Conservation (phyloP, 2,113 vertebrate genomes). For the Prochilodus magdalenae region DNA sequence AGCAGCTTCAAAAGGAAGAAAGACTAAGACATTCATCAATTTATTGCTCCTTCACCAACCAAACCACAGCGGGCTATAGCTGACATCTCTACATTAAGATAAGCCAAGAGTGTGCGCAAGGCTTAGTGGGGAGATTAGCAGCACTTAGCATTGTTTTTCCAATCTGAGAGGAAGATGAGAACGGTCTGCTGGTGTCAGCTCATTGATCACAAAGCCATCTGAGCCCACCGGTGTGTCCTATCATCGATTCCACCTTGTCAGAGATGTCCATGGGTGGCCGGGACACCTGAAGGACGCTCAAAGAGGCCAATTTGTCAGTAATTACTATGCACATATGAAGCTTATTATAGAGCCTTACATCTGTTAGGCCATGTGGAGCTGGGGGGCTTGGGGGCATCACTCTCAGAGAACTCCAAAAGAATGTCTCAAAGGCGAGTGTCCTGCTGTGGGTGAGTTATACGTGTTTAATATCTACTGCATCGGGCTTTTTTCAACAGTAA, state of each 20-base stretch:
- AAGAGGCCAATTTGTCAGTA: conserved; percentile 13
- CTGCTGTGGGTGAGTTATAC: neutral
- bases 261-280: conserved; percentile 16
- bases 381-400: neutral
- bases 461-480: neutral
- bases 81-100: conserved; percentile 4
- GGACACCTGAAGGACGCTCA: conserved; percentile 44
- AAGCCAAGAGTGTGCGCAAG: neutral
- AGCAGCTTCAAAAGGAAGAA: neutral
- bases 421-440: conserved; percentile 5
- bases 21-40: neutral
- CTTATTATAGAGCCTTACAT: conserved; percentile 19
- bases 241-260: conserved; percentile 42
- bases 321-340: conserved; percentile 38
- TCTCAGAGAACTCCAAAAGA: neutral
- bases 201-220: conserved; percentile 18
- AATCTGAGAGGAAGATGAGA: neutral
- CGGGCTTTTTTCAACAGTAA: neutral
- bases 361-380: conserved; percentile 9
- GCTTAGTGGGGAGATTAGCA: conserved; percentile 11
- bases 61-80: neutral
- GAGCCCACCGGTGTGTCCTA: neutral
- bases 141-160: conserved; percentile 3
- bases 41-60: neutral
- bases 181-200: conserved; percentile 7